A percentile compares a stretch with the other conserved stretches of the same genome.
phyloP scores from a whole-genome alignment of 2,113 vertebrate genomes.

The Glaucomys volans region DNA sequence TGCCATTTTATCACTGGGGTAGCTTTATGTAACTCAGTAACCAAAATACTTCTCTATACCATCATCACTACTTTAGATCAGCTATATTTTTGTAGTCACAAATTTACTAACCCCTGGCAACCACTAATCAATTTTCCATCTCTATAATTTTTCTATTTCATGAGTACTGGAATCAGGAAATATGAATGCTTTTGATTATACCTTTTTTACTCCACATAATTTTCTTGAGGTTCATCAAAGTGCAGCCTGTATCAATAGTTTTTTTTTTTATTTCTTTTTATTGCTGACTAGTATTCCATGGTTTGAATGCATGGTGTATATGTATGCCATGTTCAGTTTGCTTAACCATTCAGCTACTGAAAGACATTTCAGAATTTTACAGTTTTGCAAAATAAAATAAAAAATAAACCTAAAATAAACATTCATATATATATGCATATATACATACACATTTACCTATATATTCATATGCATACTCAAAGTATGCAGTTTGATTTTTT shows the following conservation, averaged over 20 bases:
- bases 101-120: neutral
- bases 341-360: neutral
- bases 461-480: neutral
- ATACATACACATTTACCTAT: no score
- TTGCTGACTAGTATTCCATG: neutral
- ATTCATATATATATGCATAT: neutral
- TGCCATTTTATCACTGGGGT: neutral
- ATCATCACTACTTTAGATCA: neutral
- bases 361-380: neutral
- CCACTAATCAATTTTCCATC: neutral
- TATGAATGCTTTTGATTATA: neutral
- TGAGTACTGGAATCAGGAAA: neutral
- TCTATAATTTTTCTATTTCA: neutral
- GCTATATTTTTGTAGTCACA: neutral
- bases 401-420: neutral
- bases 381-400: neutral
- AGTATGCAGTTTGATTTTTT: neutral
- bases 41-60: neutral
- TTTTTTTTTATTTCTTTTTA: neutral
- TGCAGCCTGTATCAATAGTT: neutral
- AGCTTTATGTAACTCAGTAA: neutral
- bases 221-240: neutral
- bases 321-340: neutral
- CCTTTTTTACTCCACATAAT: neutral
- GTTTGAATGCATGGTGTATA: neutral